Evolutionary conservation across 2,888 invertebrate genomes (phyloP).

Genomic region (Galerucella calmariensis): DNA sequence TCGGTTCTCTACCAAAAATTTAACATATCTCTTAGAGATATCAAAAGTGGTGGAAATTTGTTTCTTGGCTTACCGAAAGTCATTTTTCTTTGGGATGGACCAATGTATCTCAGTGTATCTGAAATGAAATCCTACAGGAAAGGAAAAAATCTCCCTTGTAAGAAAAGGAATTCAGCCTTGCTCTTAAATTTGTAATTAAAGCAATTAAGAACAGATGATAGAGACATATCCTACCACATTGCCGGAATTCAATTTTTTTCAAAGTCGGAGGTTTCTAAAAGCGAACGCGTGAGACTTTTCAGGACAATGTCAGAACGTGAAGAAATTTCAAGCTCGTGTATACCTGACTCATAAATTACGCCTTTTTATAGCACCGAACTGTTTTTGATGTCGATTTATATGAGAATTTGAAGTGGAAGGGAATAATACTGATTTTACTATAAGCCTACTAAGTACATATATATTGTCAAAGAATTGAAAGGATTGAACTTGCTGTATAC

Average conservation of each 20-base stretch:
- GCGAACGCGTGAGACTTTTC: slow-evolving; percentile 53
- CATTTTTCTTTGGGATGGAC: too few relatives aligned
- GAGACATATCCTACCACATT: slow-evolving; percentile 42
- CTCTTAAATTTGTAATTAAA: slow-evolving; percentile 30
- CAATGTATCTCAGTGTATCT: background rate
- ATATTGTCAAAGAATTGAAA: too few relatives aligned
- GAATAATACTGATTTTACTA: too few relatives aligned
- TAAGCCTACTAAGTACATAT: too few relatives aligned
- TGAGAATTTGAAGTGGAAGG: slow-evolving; percentile 27
- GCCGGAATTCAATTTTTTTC: slow-evolving; percentile 38
- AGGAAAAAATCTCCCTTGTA: background rate
- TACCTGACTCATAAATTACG: slow-evolving; percentile 56
- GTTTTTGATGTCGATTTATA: slow-evolving; percentile 42
- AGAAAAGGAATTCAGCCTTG: background rate
- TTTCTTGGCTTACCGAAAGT: too few relatives aligned
- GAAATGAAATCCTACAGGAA: background rate
- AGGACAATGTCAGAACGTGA: slow-evolving; percentile 52
- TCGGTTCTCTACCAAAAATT: too few relatives aligned
- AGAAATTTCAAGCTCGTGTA: slow-evolving; percentile 55
- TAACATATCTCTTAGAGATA: too few relatives aligned
- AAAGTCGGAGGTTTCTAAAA: slow-evolving; percentile 34
- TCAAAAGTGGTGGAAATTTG: too few relatives aligned
- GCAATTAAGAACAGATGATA: slow-evolving; percentile 40
- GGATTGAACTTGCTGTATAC: too few relatives aligned
- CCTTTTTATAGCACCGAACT: slow-evolving; percentile 50